These are phyloP conservation scores for Rotaria socialis DNA, from an alignment of 2,888 invertebrate species.

Conservation along the genomic window DNA sequence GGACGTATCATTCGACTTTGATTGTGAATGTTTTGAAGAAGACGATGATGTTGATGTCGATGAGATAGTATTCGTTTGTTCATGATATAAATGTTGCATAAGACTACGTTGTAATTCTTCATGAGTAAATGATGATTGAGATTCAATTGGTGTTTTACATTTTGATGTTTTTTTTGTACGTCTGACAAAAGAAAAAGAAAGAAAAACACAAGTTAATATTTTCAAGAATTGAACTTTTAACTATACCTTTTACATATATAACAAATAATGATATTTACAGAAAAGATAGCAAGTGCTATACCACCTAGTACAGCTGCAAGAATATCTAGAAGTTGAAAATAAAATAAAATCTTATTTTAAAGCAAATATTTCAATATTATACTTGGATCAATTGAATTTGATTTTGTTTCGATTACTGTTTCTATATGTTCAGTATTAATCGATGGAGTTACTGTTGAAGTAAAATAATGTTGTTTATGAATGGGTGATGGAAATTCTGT, in stretches of 20 bases:
- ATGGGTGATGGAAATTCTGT: neutral
- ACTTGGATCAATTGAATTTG: conserved; percentile 2
- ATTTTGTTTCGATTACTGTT: neutral
- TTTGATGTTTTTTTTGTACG: neutral
- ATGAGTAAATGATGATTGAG: conserved; percentile 12
- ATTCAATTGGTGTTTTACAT: conserved; percentile 29
- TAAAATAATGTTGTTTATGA: neutral
- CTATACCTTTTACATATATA: neutral
- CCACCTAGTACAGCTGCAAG: neutral
- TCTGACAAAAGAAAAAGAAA: neutral
- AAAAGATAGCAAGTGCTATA: neutral
- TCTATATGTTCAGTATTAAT: neutral
- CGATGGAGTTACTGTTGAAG: neutral
- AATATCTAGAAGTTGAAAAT: neutral
- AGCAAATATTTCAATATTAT: neutral
- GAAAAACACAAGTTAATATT: neutral
- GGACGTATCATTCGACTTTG: conserved; percentile 7
- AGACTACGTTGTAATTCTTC: conserved; percentile 35
- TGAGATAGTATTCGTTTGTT: conserved; percentile 32
- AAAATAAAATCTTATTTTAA: neutral
- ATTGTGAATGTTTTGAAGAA: conserved; percentile 24
- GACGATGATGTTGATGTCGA: conserved; percentile 22
- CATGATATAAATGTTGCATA: conserved; percentile 37
- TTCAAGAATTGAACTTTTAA: neutral
- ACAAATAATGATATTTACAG: conserved; percentile 12